Percentiles rank a stretch among this genome's conserved stretches.
Conservation (phyloP, 2,797 vertebrate genomes). For the Amazona ochrocephala region DNA sequence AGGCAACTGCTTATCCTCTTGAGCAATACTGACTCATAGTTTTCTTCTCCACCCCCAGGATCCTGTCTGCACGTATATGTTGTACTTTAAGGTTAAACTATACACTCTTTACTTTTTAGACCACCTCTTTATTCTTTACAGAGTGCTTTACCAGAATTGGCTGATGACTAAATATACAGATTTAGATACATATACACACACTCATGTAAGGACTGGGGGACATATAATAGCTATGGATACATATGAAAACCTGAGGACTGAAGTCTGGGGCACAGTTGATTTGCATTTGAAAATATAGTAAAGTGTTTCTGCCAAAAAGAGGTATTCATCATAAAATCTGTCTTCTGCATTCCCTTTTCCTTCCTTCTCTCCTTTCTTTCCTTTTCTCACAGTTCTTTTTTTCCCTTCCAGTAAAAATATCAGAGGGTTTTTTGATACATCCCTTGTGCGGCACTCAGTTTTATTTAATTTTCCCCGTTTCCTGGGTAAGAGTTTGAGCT, state of each 20-base stretch:
- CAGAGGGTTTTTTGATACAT: neutral
- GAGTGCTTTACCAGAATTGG: neutral
- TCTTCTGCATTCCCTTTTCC: neutral
- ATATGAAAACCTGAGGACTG: neutral
- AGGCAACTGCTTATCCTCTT: slow-evolving; percentile 14
- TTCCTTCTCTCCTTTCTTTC: neutral
- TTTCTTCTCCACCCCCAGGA: slow-evolving; percentile 6
- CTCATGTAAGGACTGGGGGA: neutral
- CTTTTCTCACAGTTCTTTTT: neutral
- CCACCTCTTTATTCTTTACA: neutral
- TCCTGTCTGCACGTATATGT: neutral
- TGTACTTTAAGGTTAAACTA: neutral
- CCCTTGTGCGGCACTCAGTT: neutral
- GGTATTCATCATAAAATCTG: neutral
- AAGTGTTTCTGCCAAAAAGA: neutral
- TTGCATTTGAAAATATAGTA: neutral
- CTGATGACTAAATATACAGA: neutral
- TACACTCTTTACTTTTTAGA: neutral
- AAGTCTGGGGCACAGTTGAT: neutral
- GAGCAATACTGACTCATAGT: slow-evolving; percentile 25
- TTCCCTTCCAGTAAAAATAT: neutral
- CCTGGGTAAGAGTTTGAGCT: neutral
- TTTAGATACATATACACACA: neutral
- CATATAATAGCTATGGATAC: neutral
- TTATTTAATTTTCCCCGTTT: neutral